phyloP scores from a whole-genome alignment of 2,888 invertebrate species.

The Drosophila quinaria region DNA sequence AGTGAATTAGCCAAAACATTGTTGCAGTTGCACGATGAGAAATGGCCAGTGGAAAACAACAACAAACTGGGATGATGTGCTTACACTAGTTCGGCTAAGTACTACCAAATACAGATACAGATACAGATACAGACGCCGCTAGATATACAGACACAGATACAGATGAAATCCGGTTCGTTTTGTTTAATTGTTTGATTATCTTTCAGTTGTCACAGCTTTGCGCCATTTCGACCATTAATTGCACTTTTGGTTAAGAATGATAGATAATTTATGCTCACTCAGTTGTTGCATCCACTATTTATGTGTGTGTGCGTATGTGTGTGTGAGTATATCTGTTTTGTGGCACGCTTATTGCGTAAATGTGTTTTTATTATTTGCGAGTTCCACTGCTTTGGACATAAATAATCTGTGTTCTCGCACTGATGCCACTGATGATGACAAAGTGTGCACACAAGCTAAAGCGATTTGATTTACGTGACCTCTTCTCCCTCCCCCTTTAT shows the following conservation, averaged over 20 bases:
- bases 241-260: slow-evolving; percentile 57
- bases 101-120: background rate
- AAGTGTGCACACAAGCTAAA: slow-evolving; percentile 44
- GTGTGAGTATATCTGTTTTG: background rate
- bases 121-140: background rate
- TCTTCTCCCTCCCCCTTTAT: slow-evolving; percentile 13
- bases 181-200: slow-evolving; percentile 51
- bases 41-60: slow-evolving; percentile 5
- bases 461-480: slow-evolving; percentile 59
- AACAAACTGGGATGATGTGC: slow-evolving; percentile 4
- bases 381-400: slow-evolving; percentile 47
- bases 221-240: slow-evolving; percentile 58
- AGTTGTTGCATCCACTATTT: slow-evolving; percentile 2
- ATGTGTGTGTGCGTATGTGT: background rate
- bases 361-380: slow-evolving; percentile 42
- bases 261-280: slow-evolving; percentile 59
- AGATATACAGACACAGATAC: background rate
- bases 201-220: slow-evolving; percentile 59
- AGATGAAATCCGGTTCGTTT: slow-evolving; percentile 6
- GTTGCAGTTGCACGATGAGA: slow-evolving; percentile 3
- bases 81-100: background rate
- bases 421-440: slow-evolving; percentile 25
- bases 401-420: slow-evolving; percentile 43
- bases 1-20: slow-evolving; percentile 31
- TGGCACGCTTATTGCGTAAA: slow-evolving; percentile 18